Evolutionary conservation across 2,797 vertebrate species (phyloP), one percentile per base, ranked within the genome.

Genomic region (Carcharodon carcharias): DNA sequence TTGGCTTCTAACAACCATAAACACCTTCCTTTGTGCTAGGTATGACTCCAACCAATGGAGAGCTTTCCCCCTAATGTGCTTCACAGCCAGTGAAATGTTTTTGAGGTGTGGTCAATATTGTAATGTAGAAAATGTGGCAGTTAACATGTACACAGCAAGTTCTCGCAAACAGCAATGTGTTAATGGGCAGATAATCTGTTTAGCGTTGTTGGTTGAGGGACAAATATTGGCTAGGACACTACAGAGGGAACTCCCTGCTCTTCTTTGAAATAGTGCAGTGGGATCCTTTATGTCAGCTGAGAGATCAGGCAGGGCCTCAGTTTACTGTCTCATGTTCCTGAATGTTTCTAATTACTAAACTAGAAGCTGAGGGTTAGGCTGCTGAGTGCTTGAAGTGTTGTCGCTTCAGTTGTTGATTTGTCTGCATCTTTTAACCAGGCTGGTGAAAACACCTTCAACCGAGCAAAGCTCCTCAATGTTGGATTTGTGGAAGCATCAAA

Each of bases 381-480:
- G 11, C 28, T 14, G 26, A 2, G 54, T 3, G 54, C 14, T 45
- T 85, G n/a, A 18, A 31, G 16, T 18, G 0, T 35, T 61, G 56
- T 31, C 3, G 21, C 45, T 56, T 23, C 16, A 12, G 56, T 35
- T 18, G 12, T 77, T 54, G 73, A 56, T 16, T 4, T 95, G 31
- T 71, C 31, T 35, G 69, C 56, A 65, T 21, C 54, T 56, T 95
- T 35, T 26, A 31, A 31, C 14, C 14, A 95, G 94, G 94, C 94
- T 45, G 96, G 96, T 23, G 67, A 96, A 3, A 5, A 45, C 58
- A 96, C 91, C 9, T 96, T 96, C 69, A 96, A 96, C 67, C 88
- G 96, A 95, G 96, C 96, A 26, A 96, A 96, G 96, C 92, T 96
- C 3, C 63, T 96, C n/a, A 96, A 96, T 28, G 73, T 96, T 1